Conservation (phyloP, 2,888 invertebrate genomes). For the Leucophenga montana region DNA sequence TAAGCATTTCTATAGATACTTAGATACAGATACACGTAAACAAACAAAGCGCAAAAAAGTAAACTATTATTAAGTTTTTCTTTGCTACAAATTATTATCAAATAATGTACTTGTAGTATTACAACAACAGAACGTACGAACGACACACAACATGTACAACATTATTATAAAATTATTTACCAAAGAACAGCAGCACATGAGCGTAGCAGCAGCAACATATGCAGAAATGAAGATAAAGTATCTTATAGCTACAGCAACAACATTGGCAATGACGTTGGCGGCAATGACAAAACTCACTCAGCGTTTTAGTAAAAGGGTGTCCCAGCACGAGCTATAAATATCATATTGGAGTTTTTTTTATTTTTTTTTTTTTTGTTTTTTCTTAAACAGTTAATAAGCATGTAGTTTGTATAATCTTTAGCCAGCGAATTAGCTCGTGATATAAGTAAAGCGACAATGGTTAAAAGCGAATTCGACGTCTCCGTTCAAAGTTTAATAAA, state of each 20-base stretch:
- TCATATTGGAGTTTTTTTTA: background rate
- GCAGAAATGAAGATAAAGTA: constrained; percentile 32
- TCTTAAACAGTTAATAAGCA: background rate
- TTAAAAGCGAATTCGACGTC: no score
- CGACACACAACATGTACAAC: constrained; percentile 56
- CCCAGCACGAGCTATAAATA: constrained; percentile 14
- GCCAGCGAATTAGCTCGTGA: no score
- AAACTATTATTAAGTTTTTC: constrained; percentile 18
- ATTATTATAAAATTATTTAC: constrained; percentile 67
- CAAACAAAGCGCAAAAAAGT: background rate
- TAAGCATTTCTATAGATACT: constrained; percentile 57
- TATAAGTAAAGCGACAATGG: no score
- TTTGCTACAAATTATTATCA: background rate
- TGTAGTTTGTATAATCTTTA: no score
- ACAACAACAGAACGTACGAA: constrained; percentile 38
- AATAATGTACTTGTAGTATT: background rate
- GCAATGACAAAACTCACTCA: background rate
- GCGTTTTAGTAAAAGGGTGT: constrained; percentile 35
- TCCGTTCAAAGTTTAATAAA: no score
- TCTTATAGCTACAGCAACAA: constrained; percentile 34
- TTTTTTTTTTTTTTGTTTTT: no score
- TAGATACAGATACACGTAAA: constrained; percentile 30
- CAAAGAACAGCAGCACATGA: constrained; percentile 65
- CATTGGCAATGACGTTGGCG: background rate
- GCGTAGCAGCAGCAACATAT: constrained; percentile 42